These are phyloP conservation scores for Plebejus anna DNA, from an alignment of 2,888 invertebrate species.

Conservation along the genomic window DNA sequence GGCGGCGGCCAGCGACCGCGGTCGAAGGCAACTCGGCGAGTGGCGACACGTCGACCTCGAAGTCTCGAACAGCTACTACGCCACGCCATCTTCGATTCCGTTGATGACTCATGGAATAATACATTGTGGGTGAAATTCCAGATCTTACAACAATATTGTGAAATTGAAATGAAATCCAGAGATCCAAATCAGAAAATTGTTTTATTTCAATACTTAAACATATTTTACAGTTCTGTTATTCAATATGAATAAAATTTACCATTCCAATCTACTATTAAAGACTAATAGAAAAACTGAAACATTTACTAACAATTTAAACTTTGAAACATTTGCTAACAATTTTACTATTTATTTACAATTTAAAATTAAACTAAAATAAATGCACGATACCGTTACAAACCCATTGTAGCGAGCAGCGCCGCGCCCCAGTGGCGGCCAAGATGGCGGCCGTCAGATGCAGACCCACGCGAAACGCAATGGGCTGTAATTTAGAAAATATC, in stretches of 20 bases:
- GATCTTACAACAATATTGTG: slow-evolving; percentile 48
- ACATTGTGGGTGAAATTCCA: slow-evolving; percentile 73
- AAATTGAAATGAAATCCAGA: slow-evolving; percentile 52
- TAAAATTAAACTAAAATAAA: slow-evolving; percentile 56
- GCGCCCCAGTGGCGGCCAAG: slow-evolving; percentile 80
- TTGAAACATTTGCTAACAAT: slow-evolving; percentile 42
- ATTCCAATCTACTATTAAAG: slow-evolving; percentile 66
- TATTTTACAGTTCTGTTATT: slow-evolving; percentile 75
- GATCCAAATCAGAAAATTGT: slow-evolving; percentile 52
- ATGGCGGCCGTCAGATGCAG: slow-evolving; percentile 77
- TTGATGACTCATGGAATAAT: slow-evolving; percentile 77
- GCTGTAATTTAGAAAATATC: slow-evolving; percentile 80
- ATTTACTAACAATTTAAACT: slow-evolving; percentile 40
- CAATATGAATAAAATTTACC: slow-evolving; percentile 75
- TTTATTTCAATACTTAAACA: slow-evolving; percentile 78
- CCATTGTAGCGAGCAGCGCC: slow-evolving; percentile 81
- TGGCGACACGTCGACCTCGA: slow-evolving; percentile 50
- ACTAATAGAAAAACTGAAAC: slow-evolving; percentile 66
- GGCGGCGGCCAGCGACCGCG: slow-evolving; percentile 18
- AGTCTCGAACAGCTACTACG: slow-evolving; percentile 49
- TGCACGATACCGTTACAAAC: slow-evolving; percentile 81
- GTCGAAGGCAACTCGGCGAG: slow-evolving; percentile 42
- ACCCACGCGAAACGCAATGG: slow-evolving; percentile 80
- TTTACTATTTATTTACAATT: slow-evolving; percentile 40
- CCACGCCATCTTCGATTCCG: slow-evolving; percentile 56